A percentile compares a stretch with the other conserved stretches of the same genome.
Conservation (phyloP, 2,888 invertebrate genomes). For the Ophioninae sp. region DNA sequence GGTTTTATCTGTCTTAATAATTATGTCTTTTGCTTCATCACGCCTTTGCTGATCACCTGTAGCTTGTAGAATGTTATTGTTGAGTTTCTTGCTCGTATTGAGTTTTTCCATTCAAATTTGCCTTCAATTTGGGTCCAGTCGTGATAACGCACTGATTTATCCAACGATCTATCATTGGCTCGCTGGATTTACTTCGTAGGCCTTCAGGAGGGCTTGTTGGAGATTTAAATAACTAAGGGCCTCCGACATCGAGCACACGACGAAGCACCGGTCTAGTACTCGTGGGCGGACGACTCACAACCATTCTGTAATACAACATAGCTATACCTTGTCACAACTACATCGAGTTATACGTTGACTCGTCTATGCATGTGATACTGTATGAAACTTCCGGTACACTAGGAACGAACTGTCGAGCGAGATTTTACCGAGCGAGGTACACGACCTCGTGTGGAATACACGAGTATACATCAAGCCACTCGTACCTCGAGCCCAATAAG, state of each 20-base stretch:
- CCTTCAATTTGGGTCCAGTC: neutral
- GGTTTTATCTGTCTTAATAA: neutral
- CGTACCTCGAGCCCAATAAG: neutral
- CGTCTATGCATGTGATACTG: neutral
- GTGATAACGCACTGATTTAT: neutral
- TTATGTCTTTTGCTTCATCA: neutral
- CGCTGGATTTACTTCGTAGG: neutral
- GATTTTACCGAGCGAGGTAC: neutral
- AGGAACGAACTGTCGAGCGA: neutral
- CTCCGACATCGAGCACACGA: neutral
- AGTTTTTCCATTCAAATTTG: neutral
- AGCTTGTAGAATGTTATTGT: neutral
- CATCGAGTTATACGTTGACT: neutral
- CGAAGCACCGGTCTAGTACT: neutral
- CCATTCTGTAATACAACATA: slow-evolving; percentile 1
- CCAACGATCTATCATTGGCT: neutral
- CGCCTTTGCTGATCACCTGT: neutral
- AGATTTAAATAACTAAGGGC: neutral
- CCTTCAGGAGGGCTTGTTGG: neutral
- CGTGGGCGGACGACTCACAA: slow-evolving; percentile 12
- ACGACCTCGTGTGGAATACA: neutral
- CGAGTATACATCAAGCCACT: neutral
- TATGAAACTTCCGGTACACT: slow-evolving; percentile 1
- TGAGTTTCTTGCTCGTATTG: neutral
- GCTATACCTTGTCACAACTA: neutral